A percentile compares a stretch with the other conserved stretches of the same genome.
These are phyloP conservation scores for Phenganax stokvisi DNA, from an alignment of 92 coral and sea anemone genomes.

Conservation along the genomic window DNA sequence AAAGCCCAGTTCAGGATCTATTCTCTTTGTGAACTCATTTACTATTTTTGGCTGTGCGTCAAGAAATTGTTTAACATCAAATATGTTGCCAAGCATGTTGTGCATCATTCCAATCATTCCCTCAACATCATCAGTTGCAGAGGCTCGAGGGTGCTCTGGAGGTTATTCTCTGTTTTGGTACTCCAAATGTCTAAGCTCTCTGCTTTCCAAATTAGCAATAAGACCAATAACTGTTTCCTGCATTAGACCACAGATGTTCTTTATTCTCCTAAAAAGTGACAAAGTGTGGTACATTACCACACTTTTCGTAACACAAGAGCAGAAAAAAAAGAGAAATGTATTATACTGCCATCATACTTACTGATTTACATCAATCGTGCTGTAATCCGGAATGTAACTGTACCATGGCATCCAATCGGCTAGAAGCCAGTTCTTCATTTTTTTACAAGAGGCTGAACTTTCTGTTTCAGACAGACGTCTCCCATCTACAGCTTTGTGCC, in stretches of 20 bases:
- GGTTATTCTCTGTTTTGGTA: constrained; percentile 48
- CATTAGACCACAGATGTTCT: constrained; percentile 58
- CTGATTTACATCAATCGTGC: too few species aligned
- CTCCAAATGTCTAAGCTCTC: constrained; percentile 46
- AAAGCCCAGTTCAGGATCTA: constrained; percentile 47
- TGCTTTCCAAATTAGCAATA: constrained; percentile 56
- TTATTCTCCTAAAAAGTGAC: constrained; percentile 54
- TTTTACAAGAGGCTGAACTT: neutral
- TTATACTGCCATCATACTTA: too few species aligned
- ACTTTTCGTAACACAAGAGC: too few species aligned
- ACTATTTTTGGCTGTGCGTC: constrained; percentile 53
- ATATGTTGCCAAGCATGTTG: constrained; percentile 55
- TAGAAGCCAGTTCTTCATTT: neutral
- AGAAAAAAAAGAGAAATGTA: too few species aligned
- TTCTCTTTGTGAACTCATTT: constrained; percentile 51
- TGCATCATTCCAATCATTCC: constrained; percentile 55
- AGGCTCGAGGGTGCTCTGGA: constrained; percentile 64
- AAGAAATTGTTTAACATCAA: constrained; percentile 52
- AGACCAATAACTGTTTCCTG: constrained; percentile 54
- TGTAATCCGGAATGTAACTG: too few species aligned
- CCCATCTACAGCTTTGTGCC: neutral
- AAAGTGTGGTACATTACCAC: too few species aligned
- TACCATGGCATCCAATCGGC: neutral
- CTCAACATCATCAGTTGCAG: constrained; percentile 69
- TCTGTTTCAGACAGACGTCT: neutral